A percentile compares a stretch with the other conserved stretches of the same genome.
Conservation (phyloP, 1,140 invertebrate species). For the Diuraphis noxia region DNA sequence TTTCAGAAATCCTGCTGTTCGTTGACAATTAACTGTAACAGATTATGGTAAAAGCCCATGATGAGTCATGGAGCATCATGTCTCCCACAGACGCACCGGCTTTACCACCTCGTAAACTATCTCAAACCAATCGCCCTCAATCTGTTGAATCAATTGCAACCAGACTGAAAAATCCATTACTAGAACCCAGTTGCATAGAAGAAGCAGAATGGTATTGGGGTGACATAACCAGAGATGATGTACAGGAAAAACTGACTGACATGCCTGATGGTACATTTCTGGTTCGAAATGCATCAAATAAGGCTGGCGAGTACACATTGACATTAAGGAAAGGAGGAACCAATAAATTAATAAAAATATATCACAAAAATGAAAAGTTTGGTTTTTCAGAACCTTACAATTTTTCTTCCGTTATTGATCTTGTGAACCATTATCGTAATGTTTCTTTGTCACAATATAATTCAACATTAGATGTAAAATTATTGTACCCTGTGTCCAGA, state of each 20-base stretch:
- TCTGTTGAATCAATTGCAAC: conserved; percentile 57
- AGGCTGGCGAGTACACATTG: conserved; percentile 82
- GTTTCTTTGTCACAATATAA: conserved; percentile 91
- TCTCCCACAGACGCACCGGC: conserved; percentile 61
- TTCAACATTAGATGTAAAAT: conserved; percentile 84
- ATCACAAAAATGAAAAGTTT: conserved; percentile 84
- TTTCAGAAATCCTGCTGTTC: conserved; percentile 41
- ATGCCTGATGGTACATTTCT: conserved; percentile 92
- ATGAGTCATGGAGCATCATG: conserved; percentile 42
- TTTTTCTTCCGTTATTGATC: conserved; percentile 89
- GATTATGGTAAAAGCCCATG: conserved; percentile 49
- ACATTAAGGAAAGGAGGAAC: conserved; percentile 91
- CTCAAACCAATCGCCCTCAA: conserved; percentile 54
- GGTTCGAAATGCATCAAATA: conserved; percentile 91
- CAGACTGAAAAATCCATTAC: conserved; percentile 46
- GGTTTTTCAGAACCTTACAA: conserved; percentile 90
- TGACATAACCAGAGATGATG: conserved; percentile 82
- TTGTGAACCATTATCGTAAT: conserved; percentile 86
- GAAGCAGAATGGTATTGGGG: conserved; percentile 88
- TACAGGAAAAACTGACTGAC: conserved; percentile 88
- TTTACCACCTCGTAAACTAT: conserved; percentile 58
- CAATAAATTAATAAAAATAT: conserved; percentile 97
- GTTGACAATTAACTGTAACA: conserved; percentile 23
- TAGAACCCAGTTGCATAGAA: conserved; percentile 63
- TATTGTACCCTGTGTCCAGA: conserved; percentile 83